Evolutionary conservation across 2,888 invertebrate genomes (phyloP).

Genomic region (Steromphala cineraria): DNA sequence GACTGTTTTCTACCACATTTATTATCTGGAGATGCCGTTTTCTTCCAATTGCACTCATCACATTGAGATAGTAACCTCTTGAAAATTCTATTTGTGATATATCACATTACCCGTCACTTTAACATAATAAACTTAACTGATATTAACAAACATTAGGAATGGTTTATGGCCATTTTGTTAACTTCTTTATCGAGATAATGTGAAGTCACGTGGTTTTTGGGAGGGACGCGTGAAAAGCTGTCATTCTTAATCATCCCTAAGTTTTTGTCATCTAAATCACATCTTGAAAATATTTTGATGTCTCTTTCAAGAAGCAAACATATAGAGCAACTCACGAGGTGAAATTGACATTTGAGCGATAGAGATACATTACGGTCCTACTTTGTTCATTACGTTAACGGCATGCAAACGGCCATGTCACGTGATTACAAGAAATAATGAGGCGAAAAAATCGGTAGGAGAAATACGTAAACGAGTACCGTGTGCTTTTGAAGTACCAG

Average conservation of each 20-base stretch:
- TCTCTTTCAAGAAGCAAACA: slow-evolving; percentile 2
- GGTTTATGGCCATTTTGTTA: too few relatives aligned
- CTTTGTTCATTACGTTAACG: slow-evolving; percentile 11
- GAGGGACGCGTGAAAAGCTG: background rate
- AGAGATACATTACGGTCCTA: background rate
- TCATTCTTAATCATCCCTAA: background rate
- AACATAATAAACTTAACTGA: too few relatives aligned
- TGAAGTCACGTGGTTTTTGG: background rate
- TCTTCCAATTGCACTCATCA: too few relatives aligned
- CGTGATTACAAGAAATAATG: background rate
- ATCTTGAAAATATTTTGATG: slow-evolving; percentile 17
- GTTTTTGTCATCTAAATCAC: background rate
- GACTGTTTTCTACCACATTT: too few relatives aligned
- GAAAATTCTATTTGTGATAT: too few relatives aligned
- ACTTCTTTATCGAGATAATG: too few relatives aligned
- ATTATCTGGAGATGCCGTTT: too few relatives aligned
- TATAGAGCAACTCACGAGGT: background rate
- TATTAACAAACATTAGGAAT: too few relatives aligned
- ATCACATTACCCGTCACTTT: too few relatives aligned
- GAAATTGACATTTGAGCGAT: slow-evolving; percentile 10
- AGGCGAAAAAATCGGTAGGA: background rate
- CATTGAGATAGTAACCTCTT: too few relatives aligned
- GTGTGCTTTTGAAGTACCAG: background rate
- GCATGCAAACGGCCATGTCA: slow-evolving; percentile 12
- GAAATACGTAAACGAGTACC: background rate